phyloP scores from a whole-genome alignment of 2,797 vertebrate genomes.

The Pangasius macronema region DNA sequence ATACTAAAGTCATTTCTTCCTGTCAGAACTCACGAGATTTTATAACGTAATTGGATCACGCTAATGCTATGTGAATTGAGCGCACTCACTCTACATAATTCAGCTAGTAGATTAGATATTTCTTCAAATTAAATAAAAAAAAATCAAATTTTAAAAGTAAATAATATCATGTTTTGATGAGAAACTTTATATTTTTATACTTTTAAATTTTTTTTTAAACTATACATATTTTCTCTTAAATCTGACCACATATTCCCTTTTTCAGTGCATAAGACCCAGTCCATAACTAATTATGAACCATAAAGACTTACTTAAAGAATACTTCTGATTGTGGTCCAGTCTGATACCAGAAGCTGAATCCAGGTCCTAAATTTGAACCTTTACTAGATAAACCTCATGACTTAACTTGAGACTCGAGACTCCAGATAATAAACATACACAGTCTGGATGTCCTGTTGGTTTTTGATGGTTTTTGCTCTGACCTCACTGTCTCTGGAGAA shows the following conservation, averaged over 20 bases:
- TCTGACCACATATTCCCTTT: background rate
- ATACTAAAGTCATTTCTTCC: background rate
- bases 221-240: background rate
- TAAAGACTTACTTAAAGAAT: background rate
- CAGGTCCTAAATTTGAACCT: background rate
- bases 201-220: background rate
- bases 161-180: background rate
- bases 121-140: background rate
- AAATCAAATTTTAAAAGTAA: no score
- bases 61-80: background rate
- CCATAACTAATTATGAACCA: background rate
- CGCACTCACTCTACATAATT: background rate
- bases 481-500: constrained; percentile 29
- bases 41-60: background rate
- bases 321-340: background rate
- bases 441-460: background rate
- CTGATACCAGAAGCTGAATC: background rate
- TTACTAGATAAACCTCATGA: background rate
- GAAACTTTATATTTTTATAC: background rate
- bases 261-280: background rate
- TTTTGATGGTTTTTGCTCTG: constrained; percentile 19
- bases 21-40: background rate
- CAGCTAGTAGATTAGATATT: background rate
- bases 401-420: no score
- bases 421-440: background rate